phyloP scores from a whole-genome alignment of 1,140 invertebrate genomes.

The Calephelis nemesis region DNA sequence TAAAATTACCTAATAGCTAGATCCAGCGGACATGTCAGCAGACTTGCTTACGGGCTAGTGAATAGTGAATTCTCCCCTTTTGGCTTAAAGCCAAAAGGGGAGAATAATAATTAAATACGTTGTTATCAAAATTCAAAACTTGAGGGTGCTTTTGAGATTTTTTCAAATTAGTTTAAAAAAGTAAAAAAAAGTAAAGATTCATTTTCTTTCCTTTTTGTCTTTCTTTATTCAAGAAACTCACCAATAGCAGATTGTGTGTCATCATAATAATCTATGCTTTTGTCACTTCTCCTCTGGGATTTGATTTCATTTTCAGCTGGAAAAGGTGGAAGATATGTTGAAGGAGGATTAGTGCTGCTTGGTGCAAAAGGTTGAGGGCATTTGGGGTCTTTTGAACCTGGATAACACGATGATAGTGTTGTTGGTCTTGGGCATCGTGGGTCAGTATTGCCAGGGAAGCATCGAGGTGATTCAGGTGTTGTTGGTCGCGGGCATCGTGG shows the following conservation, averaged over 20 bases:
- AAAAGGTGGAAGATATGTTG: constrained; percentile 78
- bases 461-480: constrained; percentile 46
- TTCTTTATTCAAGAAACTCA: constrained; percentile 32
- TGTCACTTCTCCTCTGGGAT: constrained; percentile 41
- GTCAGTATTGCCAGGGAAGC: constrained; percentile 67
- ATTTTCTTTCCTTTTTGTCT: too few species aligned
- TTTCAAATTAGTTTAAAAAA: background rate
- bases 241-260: constrained; percentile 51
- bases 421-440: constrained; percentile 48
- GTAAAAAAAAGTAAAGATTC: too few species aligned
- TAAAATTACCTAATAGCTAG: too few species aligned
- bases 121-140: too few species aligned
- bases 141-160: too few species aligned
- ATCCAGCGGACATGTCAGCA: too few species aligned
- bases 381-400: constrained; percentile 81
- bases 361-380: constrained; percentile 79
- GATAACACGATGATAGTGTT: constrained; percentile 78
- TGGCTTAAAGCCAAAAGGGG: too few species aligned
- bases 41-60: too few species aligned
- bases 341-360: constrained; percentile 78
- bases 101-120: too few species aligned
- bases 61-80: too few species aligned
- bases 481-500: constrained; percentile 50
- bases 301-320: constrained; percentile 64
- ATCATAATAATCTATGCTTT: constrained; percentile 52